phyloP scores from a whole-genome alignment of 2,797 vertebrate species.

The Myiotriccus ornatus region DNA sequence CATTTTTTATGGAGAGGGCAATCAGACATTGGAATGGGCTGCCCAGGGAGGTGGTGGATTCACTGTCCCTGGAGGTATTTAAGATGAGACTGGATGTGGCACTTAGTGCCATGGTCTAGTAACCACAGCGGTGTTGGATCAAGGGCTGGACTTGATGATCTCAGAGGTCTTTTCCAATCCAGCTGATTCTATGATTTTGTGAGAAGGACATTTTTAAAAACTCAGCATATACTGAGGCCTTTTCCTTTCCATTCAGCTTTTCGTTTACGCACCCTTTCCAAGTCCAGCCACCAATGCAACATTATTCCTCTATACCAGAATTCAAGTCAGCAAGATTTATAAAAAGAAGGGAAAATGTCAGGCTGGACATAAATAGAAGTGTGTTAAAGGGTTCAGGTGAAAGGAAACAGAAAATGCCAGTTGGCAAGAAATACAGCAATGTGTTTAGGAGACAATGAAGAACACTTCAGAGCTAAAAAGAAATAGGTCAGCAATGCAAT shows the following conservation, averaged over 20 bases:
- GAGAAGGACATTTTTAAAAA: not conserved
- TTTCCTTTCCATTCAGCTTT: not conserved
- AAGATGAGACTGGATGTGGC: no score
- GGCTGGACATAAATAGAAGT: not conserved
- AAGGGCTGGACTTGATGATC: no score
- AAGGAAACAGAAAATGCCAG: not conserved
- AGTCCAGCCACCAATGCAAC: not conserved
- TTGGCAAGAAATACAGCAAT: not conserved
- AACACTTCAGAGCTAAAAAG: conserved; percentile 17
- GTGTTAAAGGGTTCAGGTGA: conserved; percentile 5
- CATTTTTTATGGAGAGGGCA: no score
- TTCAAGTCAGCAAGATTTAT: not conserved
- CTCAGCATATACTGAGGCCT: not conserved
- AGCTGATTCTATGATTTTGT: no score
- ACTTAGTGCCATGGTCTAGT: no score
- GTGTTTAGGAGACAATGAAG: not conserved
- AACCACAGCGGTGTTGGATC: no score
- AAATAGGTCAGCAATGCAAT: conserved; percentile 43
- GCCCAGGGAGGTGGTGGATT: no score
- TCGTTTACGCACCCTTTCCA: not conserved
- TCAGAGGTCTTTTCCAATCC: no score
- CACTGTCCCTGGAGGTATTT: no score
- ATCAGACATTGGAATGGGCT: no score
- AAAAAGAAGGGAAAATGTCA: conserved; percentile 2
- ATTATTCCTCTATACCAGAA: not conserved